Conservation (phyloP, 2,113 vertebrate species). For the Tricholaema leucomelas region DNA sequence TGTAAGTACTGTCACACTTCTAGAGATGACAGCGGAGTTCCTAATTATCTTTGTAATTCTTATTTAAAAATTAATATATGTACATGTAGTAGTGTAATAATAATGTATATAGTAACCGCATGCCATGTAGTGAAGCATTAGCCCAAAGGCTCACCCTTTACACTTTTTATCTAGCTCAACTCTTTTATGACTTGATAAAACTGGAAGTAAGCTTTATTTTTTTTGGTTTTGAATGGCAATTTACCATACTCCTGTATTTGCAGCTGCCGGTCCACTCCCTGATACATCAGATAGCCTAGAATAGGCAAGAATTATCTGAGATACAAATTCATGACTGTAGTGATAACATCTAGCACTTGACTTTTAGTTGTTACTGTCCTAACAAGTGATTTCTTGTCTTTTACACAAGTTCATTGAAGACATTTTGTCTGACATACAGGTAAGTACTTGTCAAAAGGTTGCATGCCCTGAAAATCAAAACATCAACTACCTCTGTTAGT, state of each 20-base stretch:
- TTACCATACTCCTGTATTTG: not conserved
- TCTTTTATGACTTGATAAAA: not conserved
- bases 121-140: not conserved
- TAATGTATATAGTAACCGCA: not conserved
- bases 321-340: not conserved
- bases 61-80: not conserved
- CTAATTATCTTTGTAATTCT: not conserved
- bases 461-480: not conserved
- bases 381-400: not conserved
- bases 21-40: not conserved
- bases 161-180: not conserved
- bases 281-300: not conserved
- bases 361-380: not conserved
- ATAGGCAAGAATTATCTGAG: not conserved
- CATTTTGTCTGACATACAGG: not conserved
- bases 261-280: not conserved
- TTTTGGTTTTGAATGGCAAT: not conserved
- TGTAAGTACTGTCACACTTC: not conserved
- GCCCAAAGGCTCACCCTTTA: not conserved
- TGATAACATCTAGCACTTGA: not conserved
- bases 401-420: not conserved
- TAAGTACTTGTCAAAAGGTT: not conserved
- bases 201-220: not conserved
- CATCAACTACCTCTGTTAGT: not conserved
- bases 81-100: not conserved